A percentile compares a stretch with the other conserved stretches of the same genome.
Conservation (phyloP, 2,113 vertebrate genomes). For the Tympanuchus pallidicinctus region DNA sequence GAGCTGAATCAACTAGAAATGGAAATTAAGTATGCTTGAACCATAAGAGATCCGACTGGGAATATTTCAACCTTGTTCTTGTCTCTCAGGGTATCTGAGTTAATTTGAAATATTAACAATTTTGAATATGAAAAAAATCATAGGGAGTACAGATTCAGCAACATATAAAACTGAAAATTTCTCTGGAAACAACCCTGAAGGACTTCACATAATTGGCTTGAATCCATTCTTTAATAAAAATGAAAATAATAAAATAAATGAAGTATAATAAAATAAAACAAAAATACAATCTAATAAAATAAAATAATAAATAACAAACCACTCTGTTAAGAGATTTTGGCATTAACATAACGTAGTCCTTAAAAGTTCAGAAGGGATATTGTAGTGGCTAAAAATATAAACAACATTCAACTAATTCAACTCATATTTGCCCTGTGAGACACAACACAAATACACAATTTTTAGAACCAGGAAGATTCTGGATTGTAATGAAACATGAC, state of each 20-base stretch:
- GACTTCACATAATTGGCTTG: not conserved
- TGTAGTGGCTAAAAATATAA: not conserved
- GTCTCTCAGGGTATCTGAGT: not conserved
- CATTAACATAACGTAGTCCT: not conserved
- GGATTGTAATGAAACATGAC: not conserved
- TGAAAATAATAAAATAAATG: too few species aligned
- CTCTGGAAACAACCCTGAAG: not conserved
- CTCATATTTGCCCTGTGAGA: not conserved
- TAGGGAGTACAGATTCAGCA: not conserved
- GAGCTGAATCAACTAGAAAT: constrained; percentile 19
- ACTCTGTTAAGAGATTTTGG: not conserved
- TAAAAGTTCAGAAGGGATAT: not conserved
- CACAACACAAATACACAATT: not conserved
- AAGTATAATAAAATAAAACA: too few species aligned
- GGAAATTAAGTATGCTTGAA: constrained; percentile 4
- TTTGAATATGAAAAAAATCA: not conserved
- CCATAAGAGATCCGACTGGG: not conserved
- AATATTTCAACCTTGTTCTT: not conserved
- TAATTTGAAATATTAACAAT: not conserved
- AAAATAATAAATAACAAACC: not conserved
- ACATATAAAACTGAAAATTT: not conserved
- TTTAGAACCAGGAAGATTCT: not conserved
- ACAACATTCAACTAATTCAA: not conserved
- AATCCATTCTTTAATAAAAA: not conserved
- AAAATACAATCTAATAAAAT: too few species aligned